A percentile compares a stretch with the other conserved stretches of the same genome.
Conservation (phyloP, 2,113 vertebrate species). For the Mus pahari region DNA sequence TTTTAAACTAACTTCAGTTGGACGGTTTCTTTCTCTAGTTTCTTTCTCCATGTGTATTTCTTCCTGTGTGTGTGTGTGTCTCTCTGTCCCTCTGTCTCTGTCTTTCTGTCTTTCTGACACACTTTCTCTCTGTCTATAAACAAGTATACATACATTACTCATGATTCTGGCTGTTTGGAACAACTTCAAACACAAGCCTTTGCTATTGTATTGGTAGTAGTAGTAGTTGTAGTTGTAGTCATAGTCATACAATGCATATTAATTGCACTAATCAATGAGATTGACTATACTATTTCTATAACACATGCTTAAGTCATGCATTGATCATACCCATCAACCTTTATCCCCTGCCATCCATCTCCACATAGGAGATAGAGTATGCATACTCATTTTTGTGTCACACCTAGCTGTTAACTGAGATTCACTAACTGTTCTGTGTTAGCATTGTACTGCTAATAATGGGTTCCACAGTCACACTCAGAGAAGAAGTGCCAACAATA, state of each 20-base stretch:
- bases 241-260: not conserved
- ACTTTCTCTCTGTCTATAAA: not conserved
- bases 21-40: no score
- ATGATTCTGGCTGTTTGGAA: not conserved
- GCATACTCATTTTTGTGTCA: not conserved
- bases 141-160: not conserved
- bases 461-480: not conserved
- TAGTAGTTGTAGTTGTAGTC: not conserved
- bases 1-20: not conserved
- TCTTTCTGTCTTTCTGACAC: not conserved
- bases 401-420: not conserved
- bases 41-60: not conserved
- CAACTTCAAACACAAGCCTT: not conserved
- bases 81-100: not conserved
- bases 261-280: not conserved
- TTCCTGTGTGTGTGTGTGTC: not conserved
- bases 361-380: not conserved
- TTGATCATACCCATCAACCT: not conserved
- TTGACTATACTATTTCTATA: not conserved
- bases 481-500: not conserved
- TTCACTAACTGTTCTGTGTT: not conserved
- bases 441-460: not conserved
- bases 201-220: not conserved
- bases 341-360: not conserved
- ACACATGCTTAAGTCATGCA: not conserved